Percentiles rank a stretch among this genome's conserved stretches.
Conservation (phyloP, 2,797 vertebrate species). For the Syngnathus rostellatus region DNA sequence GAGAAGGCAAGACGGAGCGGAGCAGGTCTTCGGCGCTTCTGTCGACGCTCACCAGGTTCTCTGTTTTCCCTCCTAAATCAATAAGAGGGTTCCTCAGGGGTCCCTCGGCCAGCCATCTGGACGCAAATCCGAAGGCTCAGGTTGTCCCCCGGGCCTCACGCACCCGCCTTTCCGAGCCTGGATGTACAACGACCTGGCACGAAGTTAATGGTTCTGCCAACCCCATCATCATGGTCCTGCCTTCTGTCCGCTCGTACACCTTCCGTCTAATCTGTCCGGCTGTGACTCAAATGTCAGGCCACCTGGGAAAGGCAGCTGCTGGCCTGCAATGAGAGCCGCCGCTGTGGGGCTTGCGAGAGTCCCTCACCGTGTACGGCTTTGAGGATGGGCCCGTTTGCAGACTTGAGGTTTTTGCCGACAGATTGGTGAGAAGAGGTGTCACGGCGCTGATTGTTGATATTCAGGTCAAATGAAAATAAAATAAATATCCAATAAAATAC, state of each 20-base stretch:
- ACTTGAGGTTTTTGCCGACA: background rate
- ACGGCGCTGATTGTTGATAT: no score
- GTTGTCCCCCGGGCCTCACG: slow-evolving; percentile 73
- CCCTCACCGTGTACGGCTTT: slow-evolving; percentile 32
- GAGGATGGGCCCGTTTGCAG: background rate
- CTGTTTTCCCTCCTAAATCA: slow-evolving; percentile 66
- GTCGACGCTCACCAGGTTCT: slow-evolving; percentile 60
- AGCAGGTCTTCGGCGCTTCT: slow-evolving; percentile 52
- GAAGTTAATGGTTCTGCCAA: slow-evolving; percentile 73
- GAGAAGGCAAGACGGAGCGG: slow-evolving; percentile 21
- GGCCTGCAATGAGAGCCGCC: slow-evolving; percentile 78
- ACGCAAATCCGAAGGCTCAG: slow-evolving; percentile 78
- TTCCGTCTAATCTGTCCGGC: slow-evolving; percentile 78
- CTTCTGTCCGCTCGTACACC: slow-evolving; percentile 77
- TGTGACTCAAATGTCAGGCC: slow-evolving; percentile 93
- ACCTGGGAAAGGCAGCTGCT: slow-evolving; percentile 94
- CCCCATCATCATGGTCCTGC: slow-evolving; percentile 61
- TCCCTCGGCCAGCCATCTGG: slow-evolving; percentile 61
- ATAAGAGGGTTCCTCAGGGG: slow-evolving; percentile 59
- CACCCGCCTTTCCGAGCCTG: slow-evolving; percentile 42
- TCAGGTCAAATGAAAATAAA: no score
- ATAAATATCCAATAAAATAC: background rate
- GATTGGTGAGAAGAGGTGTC: no score
- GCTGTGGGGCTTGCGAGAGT: slow-evolving; percentile 47
- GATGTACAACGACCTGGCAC: slow-evolving; percentile 69